phyloP scores from a whole-genome alignment of 2,797 vertebrate species.

The Enteromius fasciolatus region DNA sequence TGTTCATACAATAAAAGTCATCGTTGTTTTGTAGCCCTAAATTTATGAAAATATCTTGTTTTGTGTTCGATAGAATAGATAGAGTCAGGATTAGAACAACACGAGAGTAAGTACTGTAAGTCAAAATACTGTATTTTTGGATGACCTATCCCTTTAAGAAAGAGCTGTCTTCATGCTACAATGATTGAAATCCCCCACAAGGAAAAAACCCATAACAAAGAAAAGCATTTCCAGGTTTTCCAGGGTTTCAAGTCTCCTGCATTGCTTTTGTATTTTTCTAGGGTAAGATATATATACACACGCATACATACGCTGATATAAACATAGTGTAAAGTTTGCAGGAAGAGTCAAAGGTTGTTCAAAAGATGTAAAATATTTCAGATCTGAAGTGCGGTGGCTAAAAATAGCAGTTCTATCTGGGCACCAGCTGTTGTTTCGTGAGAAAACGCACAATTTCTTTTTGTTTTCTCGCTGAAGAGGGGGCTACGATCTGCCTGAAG shows the following conservation, averaged over 20 bases:
- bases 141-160: neutral
- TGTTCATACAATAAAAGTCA: neutral
- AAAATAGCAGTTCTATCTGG: constrained; percentile 3
- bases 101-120: neutral
- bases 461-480: constrained; percentile 21
- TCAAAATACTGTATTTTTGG: too few relatives aligned
- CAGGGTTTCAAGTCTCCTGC: neutral
- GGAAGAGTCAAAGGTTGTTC: constrained; percentile 5
- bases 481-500: constrained; percentile 4
- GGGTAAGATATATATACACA: neutral
- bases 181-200: constrained; percentile 16
- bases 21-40: neutral
- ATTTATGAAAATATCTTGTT: neutral
- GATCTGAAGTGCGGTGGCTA: neutral
- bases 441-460: constrained; percentile 29
- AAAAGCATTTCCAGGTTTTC: constrained; percentile 9
- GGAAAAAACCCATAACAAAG: neutral
- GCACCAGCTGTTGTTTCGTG: constrained; percentile 35
- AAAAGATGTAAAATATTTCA: neutral
- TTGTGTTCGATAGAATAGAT: neutral
- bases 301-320: neutral
- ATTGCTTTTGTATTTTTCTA: constrained; percentile 3
- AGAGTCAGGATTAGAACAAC: neutral
- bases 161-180: neutral
- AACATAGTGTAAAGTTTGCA: neutral